Percentiles rank a stretch among this genome's conserved stretches.
Conservation (phyloP, 2,113 vertebrate species). For the western clawed frog (Xenopus tropicalis) region DNA sequence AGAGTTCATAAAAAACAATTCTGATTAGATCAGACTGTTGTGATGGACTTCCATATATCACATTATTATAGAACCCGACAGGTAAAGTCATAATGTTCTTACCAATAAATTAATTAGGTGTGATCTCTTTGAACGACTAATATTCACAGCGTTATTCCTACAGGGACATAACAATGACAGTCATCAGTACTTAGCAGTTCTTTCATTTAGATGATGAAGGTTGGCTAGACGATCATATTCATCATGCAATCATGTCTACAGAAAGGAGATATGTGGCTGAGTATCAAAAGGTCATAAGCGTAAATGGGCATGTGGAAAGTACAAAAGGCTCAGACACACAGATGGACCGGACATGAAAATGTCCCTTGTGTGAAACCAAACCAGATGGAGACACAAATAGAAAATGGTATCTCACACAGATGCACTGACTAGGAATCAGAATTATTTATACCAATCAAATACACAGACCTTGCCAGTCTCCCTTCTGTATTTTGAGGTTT, state of each 20-base stretch:
- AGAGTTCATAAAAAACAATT: no score
- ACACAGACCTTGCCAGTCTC: no score
- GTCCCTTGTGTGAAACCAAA: conserved; percentile 27
- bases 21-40: background rate
- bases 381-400: conserved; percentile 36
- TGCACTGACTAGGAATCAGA: conserved; percentile 20
- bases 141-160: background rate
- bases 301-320: conserved; percentile 33
- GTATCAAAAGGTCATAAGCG: conserved; percentile 33
- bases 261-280: conserved; percentile 31
- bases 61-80: background rate
- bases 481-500: no score
- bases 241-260: conserved; percentile 24
- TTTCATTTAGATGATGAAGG: conserved; percentile 18
- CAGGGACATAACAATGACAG: conserved; percentile 17
- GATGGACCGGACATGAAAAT: conserved; percentile 33
- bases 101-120: conserved; percentile 15
- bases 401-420: conserved; percentile 28
- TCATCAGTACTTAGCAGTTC: conserved; percentile 1
- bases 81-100: conserved; percentile 9
- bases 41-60: background rate
- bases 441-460: no score
- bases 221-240: conserved; percentile 13
- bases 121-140: background rate
- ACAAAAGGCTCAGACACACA: conserved; percentile 30